A percentile compares a stretch with the other conserved stretches of the same genome.
phyloP scores from a whole-genome alignment of 2,797 vertebrate genomes.

The Meda fulgida region DNA sequence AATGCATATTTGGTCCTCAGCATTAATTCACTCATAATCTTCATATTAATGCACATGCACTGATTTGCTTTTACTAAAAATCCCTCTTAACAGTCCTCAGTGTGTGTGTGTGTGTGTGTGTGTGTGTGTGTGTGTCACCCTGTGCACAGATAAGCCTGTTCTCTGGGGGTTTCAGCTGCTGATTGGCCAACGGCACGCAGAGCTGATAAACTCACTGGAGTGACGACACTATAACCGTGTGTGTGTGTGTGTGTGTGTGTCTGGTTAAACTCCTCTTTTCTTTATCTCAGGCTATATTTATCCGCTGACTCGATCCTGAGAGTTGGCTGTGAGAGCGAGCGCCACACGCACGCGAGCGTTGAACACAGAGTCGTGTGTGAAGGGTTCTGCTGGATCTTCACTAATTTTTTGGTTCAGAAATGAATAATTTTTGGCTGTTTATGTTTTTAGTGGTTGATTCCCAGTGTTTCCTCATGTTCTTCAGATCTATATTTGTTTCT shows the following conservation, averaged over 20 bases:
- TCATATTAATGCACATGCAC: not conserved
- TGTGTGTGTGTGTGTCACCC: conserved; percentile 46
- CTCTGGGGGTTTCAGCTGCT: conserved; percentile 48
- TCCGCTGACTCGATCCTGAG: conserved; percentile 67
- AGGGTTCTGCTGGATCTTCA: too few species aligned
- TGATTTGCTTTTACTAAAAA: not conserved
- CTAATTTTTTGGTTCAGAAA: too few species aligned
- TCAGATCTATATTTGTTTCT: not conserved
- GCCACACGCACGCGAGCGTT: not conserved
- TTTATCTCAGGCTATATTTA: conserved; percentile 74
- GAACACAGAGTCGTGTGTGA: not conserved
- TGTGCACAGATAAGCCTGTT: conserved; percentile 38
- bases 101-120: conserved; percentile 44
- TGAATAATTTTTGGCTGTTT: too few species aligned
- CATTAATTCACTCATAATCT: not conserved
- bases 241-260: conserved; percentile 65
- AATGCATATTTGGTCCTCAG: not conserved
- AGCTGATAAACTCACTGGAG: conserved; percentile 70
- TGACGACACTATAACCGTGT: conserved; percentile 70
- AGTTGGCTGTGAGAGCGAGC: conserved; percentile 62
- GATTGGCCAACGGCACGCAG: conserved; percentile 69
- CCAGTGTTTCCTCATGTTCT: not conserved
- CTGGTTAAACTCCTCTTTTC: conserved; percentile 69
- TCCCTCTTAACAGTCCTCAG: not conserved
- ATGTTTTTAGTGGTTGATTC: not conserved